Base-by-base conservation (phyloP, 2,797 vertebrate species). In the Malurus splendens region DNA sequence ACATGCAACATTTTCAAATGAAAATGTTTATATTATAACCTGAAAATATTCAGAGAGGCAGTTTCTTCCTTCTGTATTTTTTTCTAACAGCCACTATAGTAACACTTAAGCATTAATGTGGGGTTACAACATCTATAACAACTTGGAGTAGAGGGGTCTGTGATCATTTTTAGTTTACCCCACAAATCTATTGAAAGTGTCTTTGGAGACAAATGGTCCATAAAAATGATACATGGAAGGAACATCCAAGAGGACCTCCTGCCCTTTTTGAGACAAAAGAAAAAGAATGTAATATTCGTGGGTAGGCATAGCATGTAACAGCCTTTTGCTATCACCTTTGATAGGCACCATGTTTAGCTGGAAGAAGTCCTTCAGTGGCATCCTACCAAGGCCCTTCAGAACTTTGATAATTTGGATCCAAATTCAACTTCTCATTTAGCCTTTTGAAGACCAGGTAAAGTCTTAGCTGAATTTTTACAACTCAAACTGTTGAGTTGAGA, bases 161-260 rank as follows among this genome's bases (percentile, higher is more conserved):
- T 50, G 19, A 47, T 17, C 4, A 67, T n/a, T 72, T 85, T 27
- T 78, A 1, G 50, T 41, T 16, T 48, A 5, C 5, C 4, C 17
- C 16, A 52, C 0, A 0, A 45, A 51, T 52, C 16, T 55, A 10
- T 0, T 54, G 50, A 39, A 81, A 4, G 3, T 72, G 11, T 51
- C 42, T 65, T 74, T 57, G 42, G 51, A 79, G 67, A 65, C 7
- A 57, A 1, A 9, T 4, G 66, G 18, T 25, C 48, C 39, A 47
- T 28, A 56, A 52, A 86, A 73, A 71, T 42, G 32, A 60, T 17
- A 33, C 2, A 33, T 0, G 50, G 45, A 33, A 82, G 66, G 50
- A 44, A 32, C 8, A 68, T 12, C 41, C 68, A 79, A 47, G 9
- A 87, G 36, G 30, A 62, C 7, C 13, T 71, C 62, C 22, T 36